Evolutionary conservation across 2,797 vertebrate species (phyloP).

Genomic region (Sciurus vulgaris): DNA sequence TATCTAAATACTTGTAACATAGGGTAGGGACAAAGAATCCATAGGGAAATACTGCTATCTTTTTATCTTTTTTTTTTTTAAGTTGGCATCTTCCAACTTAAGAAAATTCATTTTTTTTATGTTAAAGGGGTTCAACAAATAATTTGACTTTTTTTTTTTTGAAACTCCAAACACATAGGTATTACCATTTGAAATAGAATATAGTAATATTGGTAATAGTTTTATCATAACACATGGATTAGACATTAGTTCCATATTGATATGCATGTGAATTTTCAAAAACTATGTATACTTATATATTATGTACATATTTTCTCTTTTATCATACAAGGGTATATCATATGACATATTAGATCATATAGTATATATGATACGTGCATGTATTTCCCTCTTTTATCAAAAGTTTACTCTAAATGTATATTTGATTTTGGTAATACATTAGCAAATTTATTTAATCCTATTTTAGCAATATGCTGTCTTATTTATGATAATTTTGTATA

Average conservation of each 20-base stretch:
- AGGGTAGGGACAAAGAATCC: neutral
- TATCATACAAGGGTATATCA: too few relatives aligned
- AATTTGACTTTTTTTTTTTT: neutral
- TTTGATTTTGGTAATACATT: neutral
- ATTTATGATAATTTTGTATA: neutral
- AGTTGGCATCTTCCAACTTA: neutral
- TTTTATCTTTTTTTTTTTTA: too few relatives aligned
- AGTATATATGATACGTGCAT: too few relatives aligned
- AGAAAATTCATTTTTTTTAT: neutral
- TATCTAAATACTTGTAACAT: neutral
- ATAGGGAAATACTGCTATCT: neutral
- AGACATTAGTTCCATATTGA: neutral
- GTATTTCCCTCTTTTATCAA: neutral
- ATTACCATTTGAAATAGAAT: neutral
- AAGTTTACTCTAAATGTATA: neutral
- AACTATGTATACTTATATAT: neutral
- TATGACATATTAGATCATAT: too few relatives aligned
- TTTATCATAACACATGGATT: neutral
- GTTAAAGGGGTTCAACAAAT: neutral
- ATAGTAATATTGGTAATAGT: neutral
- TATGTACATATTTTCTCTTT: too few relatives aligned
- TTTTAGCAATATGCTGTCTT: neutral
- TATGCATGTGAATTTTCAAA: neutral
- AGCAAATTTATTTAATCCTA: neutral
- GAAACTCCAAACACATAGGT: neutral